Percentiles rank a stretch among this genome's conserved stretches.
These are phyloP conservation scores for Zeugodacus cucurbitae DNA, from an alignment of 1,140 invertebrate genomes.

Conservation along the genomic window DNA sequence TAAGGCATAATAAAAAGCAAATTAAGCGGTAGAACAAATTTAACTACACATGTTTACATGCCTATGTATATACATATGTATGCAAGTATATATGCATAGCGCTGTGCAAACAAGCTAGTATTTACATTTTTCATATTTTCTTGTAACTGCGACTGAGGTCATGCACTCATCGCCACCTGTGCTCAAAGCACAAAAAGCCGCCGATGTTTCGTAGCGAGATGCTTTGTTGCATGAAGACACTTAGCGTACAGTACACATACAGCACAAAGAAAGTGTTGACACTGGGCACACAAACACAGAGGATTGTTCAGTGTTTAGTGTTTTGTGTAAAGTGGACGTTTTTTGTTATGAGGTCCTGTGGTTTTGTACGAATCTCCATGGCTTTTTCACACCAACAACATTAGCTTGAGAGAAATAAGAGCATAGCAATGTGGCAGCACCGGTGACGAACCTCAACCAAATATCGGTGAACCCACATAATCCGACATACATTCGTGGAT, in stretches of 20 bases:
- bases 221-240: not conserved
- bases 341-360: no score
- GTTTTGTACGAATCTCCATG: no score
- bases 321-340: no score
- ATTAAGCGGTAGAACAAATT: not conserved
- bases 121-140: not conserved
- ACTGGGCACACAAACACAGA: not conserved
- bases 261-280: not conserved
- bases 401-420: no score
- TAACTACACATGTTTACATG: not conserved
- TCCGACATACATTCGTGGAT: no score
- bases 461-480: no score
- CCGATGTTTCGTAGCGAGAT: not conserved
- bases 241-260: not conserved
- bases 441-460: no score
- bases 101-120: not conserved
- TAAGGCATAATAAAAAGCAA: no score
- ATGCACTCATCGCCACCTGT: not conserved
- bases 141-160: conserved; percentile 3
- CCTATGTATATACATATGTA: not conserved
- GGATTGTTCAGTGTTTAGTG: no score
- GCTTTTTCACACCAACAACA: no score
- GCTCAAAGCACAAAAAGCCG: not conserved
- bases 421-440: no score
- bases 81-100: not conserved